These are phyloP conservation scores for Noctua janthina DNA, from an alignment of 2,888 invertebrate species.

Conservation along the genomic window DNA sequence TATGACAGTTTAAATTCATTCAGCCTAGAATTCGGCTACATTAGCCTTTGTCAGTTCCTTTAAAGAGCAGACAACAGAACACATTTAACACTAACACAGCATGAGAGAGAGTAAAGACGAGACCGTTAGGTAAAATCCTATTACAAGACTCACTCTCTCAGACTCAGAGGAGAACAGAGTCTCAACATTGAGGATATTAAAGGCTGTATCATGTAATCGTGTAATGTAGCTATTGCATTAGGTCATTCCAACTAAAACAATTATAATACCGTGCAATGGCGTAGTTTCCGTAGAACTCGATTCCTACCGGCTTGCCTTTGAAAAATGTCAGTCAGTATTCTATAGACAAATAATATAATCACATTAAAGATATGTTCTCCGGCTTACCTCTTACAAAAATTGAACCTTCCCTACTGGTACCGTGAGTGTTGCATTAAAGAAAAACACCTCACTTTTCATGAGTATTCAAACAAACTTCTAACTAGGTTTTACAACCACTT, in stretches of 20 bases:
- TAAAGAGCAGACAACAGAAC: background rate
- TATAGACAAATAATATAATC: too few species aligned
- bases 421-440: background rate
- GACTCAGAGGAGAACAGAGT: background rate
- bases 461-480: background rate
- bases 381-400: too few species aligned
- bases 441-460: background rate
- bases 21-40: background rate
- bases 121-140: background rate
- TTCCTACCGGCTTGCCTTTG: too few species aligned
- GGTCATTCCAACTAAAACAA: background rate
- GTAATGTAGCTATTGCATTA: background rate
- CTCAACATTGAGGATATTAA: background rate
- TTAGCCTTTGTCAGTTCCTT: background rate
- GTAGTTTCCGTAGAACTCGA: too few species aligned
- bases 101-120: background rate
- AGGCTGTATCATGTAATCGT: background rate
- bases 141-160: background rate
- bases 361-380: too few species aligned
- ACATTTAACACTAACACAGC: background rate
- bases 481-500: constrained; percentile 1
- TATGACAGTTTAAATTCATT: background rate
- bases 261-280: background rate
- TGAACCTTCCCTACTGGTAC: background rate
- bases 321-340: too few species aligned